Evolutionary conservation across 1,140 invertebrate species (phyloP).

Genomic region (Homarus americanus): DNA sequence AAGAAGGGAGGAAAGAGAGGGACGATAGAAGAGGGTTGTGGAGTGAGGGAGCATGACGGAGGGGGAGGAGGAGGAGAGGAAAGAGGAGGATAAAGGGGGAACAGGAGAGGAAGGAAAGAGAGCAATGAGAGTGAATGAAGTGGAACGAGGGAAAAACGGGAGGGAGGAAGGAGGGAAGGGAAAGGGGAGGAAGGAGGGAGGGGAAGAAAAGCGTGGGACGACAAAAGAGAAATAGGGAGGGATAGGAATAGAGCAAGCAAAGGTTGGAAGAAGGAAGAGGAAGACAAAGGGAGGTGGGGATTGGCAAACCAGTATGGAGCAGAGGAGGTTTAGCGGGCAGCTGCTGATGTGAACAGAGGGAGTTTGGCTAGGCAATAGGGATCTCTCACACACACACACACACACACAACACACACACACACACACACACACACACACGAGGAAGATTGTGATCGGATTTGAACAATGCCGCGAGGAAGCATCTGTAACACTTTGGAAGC

Average conservation of each 20-base stretch:
- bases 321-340: no score
- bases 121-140: background rate
- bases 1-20: background rate
- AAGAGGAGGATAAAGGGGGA: background rate
- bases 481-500: no score
- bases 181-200: background rate
- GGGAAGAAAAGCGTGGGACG: background rate
- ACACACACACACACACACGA: no score
- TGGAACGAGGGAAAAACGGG: no score
- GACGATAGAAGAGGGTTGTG: background rate
- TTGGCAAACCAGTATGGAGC: no score
- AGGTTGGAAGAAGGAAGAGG: background rate
- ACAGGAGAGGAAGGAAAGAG: no score
- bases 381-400: no score
- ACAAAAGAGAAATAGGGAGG: background rate
- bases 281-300: conserved; percentile 3
- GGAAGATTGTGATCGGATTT: no score
- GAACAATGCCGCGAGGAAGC: no score
- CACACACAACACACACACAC: no score
- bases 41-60: background rate
- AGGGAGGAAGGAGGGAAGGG: background rate
- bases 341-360: no score
- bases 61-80: background rate
- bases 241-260: background rate
- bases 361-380: no score